phyloP scores from a whole-genome alignment of 35 echinoderm and acorn worm species.

The Chiridota heheva region DNA sequence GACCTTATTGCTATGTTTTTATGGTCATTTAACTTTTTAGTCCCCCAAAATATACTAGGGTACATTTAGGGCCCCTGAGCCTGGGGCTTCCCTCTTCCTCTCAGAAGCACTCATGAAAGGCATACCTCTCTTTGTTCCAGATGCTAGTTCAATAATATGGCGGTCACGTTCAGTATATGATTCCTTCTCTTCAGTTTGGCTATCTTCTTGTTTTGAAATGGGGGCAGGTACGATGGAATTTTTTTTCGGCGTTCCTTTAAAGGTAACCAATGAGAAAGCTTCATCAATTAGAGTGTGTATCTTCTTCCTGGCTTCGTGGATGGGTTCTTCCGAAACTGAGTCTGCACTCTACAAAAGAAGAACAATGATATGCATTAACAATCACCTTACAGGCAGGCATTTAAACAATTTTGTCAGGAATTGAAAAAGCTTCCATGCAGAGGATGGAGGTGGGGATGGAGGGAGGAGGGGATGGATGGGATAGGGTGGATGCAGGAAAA shows the following conservation, averaged over 20 bases:
- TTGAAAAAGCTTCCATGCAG: too few species aligned
- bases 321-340: too few species aligned
- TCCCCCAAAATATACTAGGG: neutral
- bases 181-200: neutral
- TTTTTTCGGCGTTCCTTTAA: constrained; percentile 24
- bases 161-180: neutral
- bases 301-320: constrained; percentile 60
- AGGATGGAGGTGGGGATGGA: too few species aligned
- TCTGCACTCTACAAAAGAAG: too few species aligned
- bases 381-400: too few species aligned
- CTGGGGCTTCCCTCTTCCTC: neutral
- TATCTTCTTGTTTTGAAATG: neutral
- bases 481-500: too few species aligned
- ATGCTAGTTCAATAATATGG: constrained; percentile 2
- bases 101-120: neutral
- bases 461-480: too few species aligned
- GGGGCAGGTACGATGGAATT: constrained; percentile 43
- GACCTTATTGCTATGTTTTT: neutral
- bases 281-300: constrained; percentile 83
- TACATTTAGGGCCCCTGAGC: neutral
- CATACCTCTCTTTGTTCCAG: constrained; percentile 17
- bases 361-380: too few species aligned
- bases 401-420: too few species aligned
- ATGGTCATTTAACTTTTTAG: neutral
- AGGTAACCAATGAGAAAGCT: constrained; percentile 86